Percentiles rank a stretch among this genome's conserved stretches.
Conservation (phyloP, 2,113 vertebrate genomes). For the Scytalopus superciliaris region DNA sequence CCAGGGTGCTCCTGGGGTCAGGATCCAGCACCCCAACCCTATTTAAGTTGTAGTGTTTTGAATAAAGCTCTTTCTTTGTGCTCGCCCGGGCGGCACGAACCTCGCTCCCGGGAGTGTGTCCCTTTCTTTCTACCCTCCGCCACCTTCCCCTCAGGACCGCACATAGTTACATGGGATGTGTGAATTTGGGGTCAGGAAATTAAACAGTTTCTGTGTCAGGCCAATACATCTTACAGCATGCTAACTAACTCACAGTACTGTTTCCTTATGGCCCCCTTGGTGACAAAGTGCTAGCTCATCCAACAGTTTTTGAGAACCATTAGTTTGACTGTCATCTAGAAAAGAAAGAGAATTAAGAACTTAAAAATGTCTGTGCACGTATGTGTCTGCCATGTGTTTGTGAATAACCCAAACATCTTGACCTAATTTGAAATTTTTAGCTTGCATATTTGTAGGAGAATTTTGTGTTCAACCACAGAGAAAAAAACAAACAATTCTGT, state of each 20-base stretch:
- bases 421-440: background rate
- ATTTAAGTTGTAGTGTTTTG: too few species aligned
- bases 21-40: too few species aligned
- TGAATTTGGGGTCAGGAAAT: background rate
- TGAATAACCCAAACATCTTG: background rate
- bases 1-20: too few species aligned
- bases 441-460: rapidly evolving
- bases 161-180: background rate
- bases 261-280: background rate
- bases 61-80: too few species aligned
- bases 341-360: background rate
- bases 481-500: too few species aligned
- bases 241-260: rapidly evolving
- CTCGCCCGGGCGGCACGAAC: too few species aligned
- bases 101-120: too few species aligned
- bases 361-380: background rate
- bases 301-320: background rate
- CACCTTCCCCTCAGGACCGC: too few species aligned
- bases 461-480: background rate
- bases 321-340: background rate
- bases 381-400: background rate
- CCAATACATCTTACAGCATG: background rate
- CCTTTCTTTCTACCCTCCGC: too few species aligned
- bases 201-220: background rate
- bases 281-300: background rate